Percentiles rank a stretch among this genome's conserved stretches.
These are phyloP conservation scores for Forbesichthys agassizii DNA, from an alignment of 2,113 vertebrate species.

Conservation along the genomic window DNA sequence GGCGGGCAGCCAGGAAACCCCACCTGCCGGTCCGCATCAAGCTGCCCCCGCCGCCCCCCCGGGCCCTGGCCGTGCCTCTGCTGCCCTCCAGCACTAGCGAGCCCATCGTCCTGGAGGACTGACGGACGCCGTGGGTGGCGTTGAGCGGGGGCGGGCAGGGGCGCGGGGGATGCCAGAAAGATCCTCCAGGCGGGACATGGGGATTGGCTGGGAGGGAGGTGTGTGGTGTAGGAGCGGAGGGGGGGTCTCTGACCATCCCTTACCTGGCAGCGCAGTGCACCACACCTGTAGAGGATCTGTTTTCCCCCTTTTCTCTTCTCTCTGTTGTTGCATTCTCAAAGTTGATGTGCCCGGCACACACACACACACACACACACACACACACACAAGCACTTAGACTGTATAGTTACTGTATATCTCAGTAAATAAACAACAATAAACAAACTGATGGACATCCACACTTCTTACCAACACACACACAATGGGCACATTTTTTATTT, in stretches of 20 bases:
- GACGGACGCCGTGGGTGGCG: constrained; percentile 41
- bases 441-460: constrained; percentile 11
- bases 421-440: constrained; percentile 12
- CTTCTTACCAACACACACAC: constrained; percentile 20
- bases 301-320: background rate
- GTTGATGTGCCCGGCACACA: background rate
- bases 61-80: constrained; percentile 72
- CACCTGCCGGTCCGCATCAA: constrained; percentile 87
- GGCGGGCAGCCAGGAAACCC: constrained; percentile 86
- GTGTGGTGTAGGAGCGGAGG: background rate
- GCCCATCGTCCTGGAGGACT: constrained; percentile 93
- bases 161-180: background rate
- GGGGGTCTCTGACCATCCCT: constrained; percentile 27
- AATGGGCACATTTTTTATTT: constrained; percentile 60
- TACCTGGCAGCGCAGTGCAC: constrained; percentile 46
- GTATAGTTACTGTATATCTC: constrained; percentile 17
- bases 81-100: constrained; percentile 89
- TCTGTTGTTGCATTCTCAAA: too few species aligned
- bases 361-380: constrained; percentile 27
- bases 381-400: constrained; percentile 23
- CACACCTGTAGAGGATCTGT: constrained; percentile 57
- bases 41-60: constrained; percentile 72
- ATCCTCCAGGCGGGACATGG: constrained; percentile 37
- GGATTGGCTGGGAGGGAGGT: background rate
- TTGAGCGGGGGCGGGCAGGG: background rate